Evolutionary conservation across 2,113 vertebrate genomes (phyloP).

Genomic region (Myrmophylax atrothorax): DNA sequence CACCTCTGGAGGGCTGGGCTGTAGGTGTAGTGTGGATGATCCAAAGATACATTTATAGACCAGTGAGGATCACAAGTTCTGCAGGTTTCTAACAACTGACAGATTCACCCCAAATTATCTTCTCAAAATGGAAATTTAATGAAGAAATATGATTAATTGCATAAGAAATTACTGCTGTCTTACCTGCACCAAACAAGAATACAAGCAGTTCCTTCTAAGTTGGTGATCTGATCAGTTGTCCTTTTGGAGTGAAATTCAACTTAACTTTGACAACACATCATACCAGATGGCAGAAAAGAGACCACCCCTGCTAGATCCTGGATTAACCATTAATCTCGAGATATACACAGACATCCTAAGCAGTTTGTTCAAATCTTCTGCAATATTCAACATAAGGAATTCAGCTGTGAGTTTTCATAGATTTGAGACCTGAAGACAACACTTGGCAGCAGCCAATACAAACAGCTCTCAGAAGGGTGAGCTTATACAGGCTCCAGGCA

Average conservation of each 20-base stretch:
- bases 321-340: not conserved
- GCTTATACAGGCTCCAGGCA: not conserved
- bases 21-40: rapidly evolving
- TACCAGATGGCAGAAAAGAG: not conserved
- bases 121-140: not conserved
- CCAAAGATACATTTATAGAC: not conserved
- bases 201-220: rapidly evolving
- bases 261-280: not conserved
- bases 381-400: not conserved
- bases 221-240: not conserved
- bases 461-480: slow-evolving; percentile 3
- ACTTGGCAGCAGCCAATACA: not conserved
- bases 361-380: not conserved
- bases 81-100: not conserved
- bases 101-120: not conserved
- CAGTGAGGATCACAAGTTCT: not conserved
- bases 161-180: not conserved
- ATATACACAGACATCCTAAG: not conserved
- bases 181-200: not conserved
- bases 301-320: not conserved
- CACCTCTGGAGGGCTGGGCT: not conserved
- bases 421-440: not conserved
- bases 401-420: not conserved
- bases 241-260: not conserved
- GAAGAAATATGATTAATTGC: not conserved